Evolutionary conservation across 1,140 invertebrate genomes (phyloP).

Genomic region (Drusus annulatus): DNA sequence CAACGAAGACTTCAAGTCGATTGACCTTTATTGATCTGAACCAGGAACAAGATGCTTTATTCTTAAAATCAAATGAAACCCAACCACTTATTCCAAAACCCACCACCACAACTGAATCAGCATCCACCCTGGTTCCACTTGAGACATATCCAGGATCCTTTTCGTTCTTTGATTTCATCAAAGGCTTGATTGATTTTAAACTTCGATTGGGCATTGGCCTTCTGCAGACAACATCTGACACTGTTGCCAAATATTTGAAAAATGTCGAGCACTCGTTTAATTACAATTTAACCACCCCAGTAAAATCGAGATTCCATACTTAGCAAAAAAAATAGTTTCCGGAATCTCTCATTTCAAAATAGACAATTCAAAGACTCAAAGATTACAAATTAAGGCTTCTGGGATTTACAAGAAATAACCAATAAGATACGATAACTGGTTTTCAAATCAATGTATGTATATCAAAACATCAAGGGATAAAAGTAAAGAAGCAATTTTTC

Average conservation of each 20-base stretch:
- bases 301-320: background rate
- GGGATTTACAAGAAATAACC: too few relatives aligned
- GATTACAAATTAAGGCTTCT: background rate
- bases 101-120: background rate
- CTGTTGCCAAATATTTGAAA: slow-evolving; percentile 66
- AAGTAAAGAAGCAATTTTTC: background rate
- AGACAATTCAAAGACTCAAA: background rate
- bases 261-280: slow-evolving; percentile 64
- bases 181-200: slow-evolving; percentile 69
- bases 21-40: too few relatives aligned
- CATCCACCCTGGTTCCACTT: background rate
- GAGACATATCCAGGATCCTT: slow-evolving; percentile 23
- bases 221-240: slow-evolving; percentile 67
- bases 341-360: slow-evolving; percentile 6
- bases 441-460: too few relatives aligned
- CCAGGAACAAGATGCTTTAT: background rate
- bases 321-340: background rate
- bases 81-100: background rate
- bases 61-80: background rate
- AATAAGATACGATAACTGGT: too few relatives aligned
- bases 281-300: slow-evolving; percentile 59
- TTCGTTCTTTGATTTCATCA: slow-evolving; percentile 67
- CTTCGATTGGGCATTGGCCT: slow-evolving; percentile 68
- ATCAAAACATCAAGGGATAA: too few relatives aligned
- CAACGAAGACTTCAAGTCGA: too few relatives aligned